phyloP scores from a whole-genome alignment of 2,113 vertebrate species.

The Neodontobutis hainanensis region DNA sequence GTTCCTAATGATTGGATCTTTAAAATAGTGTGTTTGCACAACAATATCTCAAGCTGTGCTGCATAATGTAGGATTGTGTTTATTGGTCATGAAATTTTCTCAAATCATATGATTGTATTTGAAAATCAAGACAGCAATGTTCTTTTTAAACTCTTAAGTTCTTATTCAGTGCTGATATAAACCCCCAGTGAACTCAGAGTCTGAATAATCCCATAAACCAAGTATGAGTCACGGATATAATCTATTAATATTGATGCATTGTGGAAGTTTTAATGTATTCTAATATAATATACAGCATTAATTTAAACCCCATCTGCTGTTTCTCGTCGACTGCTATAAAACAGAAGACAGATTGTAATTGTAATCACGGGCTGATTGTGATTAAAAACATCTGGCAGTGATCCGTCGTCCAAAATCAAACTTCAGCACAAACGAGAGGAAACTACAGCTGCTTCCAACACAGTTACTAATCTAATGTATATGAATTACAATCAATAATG shows the following conservation, averaged over 20 bases:
- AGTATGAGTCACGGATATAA: background rate
- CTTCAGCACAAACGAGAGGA: too few relatives aligned
- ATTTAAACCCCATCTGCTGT: slow-evolving; percentile 2
- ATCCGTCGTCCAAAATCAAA: background rate
- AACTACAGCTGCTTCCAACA: background rate
- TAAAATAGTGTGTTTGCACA: too few relatives aligned
- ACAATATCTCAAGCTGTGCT: too few relatives aligned
- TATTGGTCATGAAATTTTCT: too few relatives aligned
- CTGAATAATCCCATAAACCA: background rate
- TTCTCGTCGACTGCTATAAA: slow-evolving; percentile 9
- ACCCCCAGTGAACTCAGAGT: background rate
- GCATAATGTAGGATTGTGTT: too few relatives aligned
- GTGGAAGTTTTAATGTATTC: background rate
- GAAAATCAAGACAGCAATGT: too few relatives aligned
- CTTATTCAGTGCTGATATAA: background rate
- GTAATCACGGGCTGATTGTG: slow-evolving; percentile 10
- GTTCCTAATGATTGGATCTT: too few relatives aligned
- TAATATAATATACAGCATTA: background rate
- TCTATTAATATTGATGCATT: slow-evolving; percentile 3
- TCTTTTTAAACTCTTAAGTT: too few relatives aligned
- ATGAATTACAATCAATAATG: too few relatives aligned
- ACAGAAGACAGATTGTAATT: slow-evolving; percentile 9
- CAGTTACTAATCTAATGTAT: background rate
- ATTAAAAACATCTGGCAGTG: slow-evolving; percentile 3
- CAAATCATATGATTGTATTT: too few relatives aligned